These are phyloP conservation scores for Falco rusticolus DNA, from an alignment of 2,797 vertebrate genomes.

Conservation along the genomic window DNA sequence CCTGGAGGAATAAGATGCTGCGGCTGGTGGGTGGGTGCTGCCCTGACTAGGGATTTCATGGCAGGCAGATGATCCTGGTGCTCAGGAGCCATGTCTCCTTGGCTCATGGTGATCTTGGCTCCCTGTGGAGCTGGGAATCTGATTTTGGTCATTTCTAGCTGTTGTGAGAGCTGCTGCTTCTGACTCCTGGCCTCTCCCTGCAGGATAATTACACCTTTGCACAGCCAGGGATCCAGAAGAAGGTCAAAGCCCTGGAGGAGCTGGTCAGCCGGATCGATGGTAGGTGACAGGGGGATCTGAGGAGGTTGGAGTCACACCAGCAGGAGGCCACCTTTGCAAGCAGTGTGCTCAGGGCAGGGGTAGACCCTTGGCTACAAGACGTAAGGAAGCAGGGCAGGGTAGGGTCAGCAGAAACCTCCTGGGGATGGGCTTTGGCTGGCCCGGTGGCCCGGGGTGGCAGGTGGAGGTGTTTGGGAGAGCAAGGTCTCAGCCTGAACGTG, in stretches of 20 bases:
- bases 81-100: neutral
- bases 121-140: neutral
- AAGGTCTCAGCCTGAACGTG: neutral
- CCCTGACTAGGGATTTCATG: neutral
- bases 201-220: slow-evolving; percentile 99
- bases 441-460: neutral
- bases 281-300: slow-evolving; percentile 70
- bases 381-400: neutral
- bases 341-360: neutral
- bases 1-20: neutral
- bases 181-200: slow-evolving; percentile 6
- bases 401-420: neutral
- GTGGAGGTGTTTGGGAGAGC: neutral
- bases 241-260: slow-evolving; percentile 96
- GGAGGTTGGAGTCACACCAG: neutral
- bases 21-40: neutral
- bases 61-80: neutral
- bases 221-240: slow-evolving; percentile 97
- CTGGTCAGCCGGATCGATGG: slow-evolving; percentile 96
- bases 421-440: neutral
- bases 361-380: rapidly evolving
- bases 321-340: neutral
- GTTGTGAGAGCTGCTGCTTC: neutral
- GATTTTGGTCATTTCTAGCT: neutral
- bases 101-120: neutral